phyloP scores from a whole-genome alignment of 1,140 invertebrate genomes.

The Solenopsis invicta region DNA sequence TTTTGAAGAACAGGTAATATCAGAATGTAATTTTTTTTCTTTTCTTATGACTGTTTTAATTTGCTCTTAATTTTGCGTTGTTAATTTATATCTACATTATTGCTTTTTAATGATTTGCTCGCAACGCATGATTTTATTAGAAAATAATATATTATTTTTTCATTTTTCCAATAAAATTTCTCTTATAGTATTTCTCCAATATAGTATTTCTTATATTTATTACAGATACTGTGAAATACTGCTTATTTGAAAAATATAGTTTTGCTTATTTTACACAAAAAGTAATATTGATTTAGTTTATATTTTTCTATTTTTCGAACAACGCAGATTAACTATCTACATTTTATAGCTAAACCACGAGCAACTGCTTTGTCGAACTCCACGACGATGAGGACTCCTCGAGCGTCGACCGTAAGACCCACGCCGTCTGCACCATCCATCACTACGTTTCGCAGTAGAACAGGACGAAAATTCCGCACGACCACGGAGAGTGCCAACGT shows the following conservation, averaged over 20 bases:
- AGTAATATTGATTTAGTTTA: background rate
- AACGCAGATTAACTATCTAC: background rate
- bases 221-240: too few species aligned
- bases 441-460: slow-evolving; percentile 83
- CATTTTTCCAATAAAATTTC: too few species aligned
- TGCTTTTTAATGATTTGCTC: too few species aligned
- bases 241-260: background rate
- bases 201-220: background rate
- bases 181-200: too few species aligned
- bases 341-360: slow-evolving; percentile 27
- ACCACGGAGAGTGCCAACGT: slow-evolving; percentile 69
- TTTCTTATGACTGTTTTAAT: too few species aligned
- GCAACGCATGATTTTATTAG: too few species aligned
- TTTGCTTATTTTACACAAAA: background rate
- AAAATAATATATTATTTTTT: too few species aligned
- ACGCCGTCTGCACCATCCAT: slow-evolving; percentile 74
- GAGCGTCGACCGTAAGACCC: slow-evolving; percentile 69
- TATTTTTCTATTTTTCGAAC: background rate
- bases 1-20: background rate
- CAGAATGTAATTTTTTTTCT: background rate
- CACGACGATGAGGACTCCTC: slow-evolving; percentile 58
- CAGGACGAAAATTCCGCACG: slow-evolving; percentile 79
- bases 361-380: background rate
- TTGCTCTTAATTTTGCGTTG: background rate
- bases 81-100: background rate